Evolutionary conservation across 2,888 invertebrate genomes (phyloP).

Genomic region (Prosopocoilus inquinatus): DNA sequence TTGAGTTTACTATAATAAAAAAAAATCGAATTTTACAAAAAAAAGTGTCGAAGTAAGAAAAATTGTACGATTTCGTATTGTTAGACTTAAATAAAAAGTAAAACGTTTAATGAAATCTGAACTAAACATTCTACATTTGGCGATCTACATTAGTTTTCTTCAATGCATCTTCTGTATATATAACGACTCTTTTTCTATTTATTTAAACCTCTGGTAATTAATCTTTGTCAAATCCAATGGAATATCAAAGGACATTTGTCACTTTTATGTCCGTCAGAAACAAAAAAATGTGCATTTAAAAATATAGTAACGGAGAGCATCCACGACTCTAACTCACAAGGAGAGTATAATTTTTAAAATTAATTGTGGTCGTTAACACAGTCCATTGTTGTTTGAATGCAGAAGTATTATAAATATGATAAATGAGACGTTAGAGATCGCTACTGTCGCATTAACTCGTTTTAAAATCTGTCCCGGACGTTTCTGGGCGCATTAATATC

Average conservation of each 20-base stretch:
- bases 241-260: constrained; percentile 5
- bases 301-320: background rate
- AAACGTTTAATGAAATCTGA: too few species aligned
- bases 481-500: constrained; percentile 51
- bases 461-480: constrained; percentile 51
- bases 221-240: constrained; percentile 5
- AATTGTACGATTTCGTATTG: too few species aligned
- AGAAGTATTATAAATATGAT: constrained; percentile 45
- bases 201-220: background rate
- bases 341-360: constrained; percentile 33
- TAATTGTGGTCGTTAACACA: constrained; percentile 42
- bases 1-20: too few species aligned
- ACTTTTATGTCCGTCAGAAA: constrained; percentile 5
- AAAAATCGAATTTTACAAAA: too few species aligned
- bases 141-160: too few species aligned
- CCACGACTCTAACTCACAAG: background rate
- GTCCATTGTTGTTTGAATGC: constrained; percentile 43
- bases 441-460: constrained; percentile 50
- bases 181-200: too few species aligned
- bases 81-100: too few species aligned
- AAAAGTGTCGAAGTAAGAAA: too few species aligned
- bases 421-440: constrained; percentile 45
- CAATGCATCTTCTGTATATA: too few species aligned
- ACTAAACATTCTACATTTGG: too few species aligned
- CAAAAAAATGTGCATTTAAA: background rate